Evolutionary conservation across 2,888 invertebrate species (phyloP).

Genomic region (Eristalis tenax): DNA sequence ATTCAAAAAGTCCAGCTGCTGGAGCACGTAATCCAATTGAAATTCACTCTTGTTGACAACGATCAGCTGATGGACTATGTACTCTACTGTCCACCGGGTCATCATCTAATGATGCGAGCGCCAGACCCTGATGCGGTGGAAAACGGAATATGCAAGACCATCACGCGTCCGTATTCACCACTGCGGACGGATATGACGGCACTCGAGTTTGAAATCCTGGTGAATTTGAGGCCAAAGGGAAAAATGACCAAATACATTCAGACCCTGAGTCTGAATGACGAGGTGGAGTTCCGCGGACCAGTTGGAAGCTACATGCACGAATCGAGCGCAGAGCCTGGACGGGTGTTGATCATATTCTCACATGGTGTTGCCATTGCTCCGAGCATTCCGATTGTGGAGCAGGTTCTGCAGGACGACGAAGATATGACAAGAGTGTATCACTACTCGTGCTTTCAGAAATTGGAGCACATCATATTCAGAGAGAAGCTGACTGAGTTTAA

Average conservation of each 20-base stretch:
- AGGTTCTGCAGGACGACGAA: slow-evolving; percentile 85
- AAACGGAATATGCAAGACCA: slow-evolving; percentile 14
- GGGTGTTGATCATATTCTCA: slow-evolving; percentile 82
- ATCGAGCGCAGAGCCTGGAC: slow-evolving; percentile 58
- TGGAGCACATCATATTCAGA: slow-evolving; percentile 84
- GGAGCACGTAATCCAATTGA: slow-evolving; percentile 74
- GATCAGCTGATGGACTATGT: slow-evolving; percentile 69
- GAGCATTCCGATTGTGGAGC: slow-evolving; percentile 84
- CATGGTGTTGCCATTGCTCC: slow-evolving; percentile 91
- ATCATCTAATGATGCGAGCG: slow-evolving; percentile 73
- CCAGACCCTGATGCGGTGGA: slow-evolving; percentile 6
- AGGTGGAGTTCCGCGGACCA: slow-evolving; percentile 88
- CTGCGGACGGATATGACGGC: slow-evolving; percentile 76
- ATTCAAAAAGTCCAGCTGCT: slow-evolving; percentile 28
- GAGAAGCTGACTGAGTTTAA: slow-evolving; percentile 84
- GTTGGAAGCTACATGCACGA: slow-evolving; percentile 83
- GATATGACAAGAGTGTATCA: slow-evolving; percentile 86
- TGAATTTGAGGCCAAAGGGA: slow-evolving; percentile 84
- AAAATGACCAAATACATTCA: slow-evolving; percentile 84
- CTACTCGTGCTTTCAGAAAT: slow-evolving; percentile 84
- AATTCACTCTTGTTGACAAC: slow-evolving; percentile 73
- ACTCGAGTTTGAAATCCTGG: slow-evolving; percentile 83
- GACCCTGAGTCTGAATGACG: slow-evolving; percentile 81
- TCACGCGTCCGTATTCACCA: slow-evolving; percentile 79
- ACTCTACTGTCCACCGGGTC: slow-evolving; percentile 77